Evolutionary conservation across 2,888 invertebrate species (phyloP), one percentile per base, ranked within the genome.

Genomic region (Shargacucullia verbasci): DNA sequence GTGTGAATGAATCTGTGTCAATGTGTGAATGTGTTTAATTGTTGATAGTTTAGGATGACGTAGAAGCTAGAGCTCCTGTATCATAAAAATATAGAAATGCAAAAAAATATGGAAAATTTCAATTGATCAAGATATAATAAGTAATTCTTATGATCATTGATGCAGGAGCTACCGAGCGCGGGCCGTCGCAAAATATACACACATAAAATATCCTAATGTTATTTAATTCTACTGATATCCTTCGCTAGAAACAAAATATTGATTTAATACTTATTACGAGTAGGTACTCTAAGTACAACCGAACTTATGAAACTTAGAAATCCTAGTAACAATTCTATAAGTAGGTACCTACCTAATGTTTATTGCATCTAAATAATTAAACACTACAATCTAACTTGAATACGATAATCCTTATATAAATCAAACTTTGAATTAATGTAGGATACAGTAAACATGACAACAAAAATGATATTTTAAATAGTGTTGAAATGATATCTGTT

Each of bases 391-490:
- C 10, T 47, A 46, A 52, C 13, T 39, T 13, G 33, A 40, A 70
- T 62, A 73, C 64, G 57, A 60, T 48, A 37, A 49, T 60, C 38
- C 33, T 35, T 37, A 37, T 53, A 53, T 70, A 58, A 34, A 70
- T 45, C 57, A 49, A 31, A 37, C 43, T 43, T 25, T 63, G 50
- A 56, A 63, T 45, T 55, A 68, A 39, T 12, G 46, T 59, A 29
- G 39, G 44, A 31, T 11, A 49, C 35, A 52, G 29, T 68, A 67
- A 73, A 69, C 45, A 70, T 67, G 53, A 60, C 59, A 70, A 49
- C 59, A 60, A 73, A 67, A 63, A 72, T 70, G 62, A 43, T 38
- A 41, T 56, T 50, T 60, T 62, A 63, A 70, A 73, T 70, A 58
- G 45, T 54, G 31, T 53, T 60, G 62, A 50, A 72, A 61, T 59